These are phyloP conservation scores for Heliangelus exortis DNA, from an alignment of 2,797 vertebrate genomes.

Conservation along the genomic window DNA sequence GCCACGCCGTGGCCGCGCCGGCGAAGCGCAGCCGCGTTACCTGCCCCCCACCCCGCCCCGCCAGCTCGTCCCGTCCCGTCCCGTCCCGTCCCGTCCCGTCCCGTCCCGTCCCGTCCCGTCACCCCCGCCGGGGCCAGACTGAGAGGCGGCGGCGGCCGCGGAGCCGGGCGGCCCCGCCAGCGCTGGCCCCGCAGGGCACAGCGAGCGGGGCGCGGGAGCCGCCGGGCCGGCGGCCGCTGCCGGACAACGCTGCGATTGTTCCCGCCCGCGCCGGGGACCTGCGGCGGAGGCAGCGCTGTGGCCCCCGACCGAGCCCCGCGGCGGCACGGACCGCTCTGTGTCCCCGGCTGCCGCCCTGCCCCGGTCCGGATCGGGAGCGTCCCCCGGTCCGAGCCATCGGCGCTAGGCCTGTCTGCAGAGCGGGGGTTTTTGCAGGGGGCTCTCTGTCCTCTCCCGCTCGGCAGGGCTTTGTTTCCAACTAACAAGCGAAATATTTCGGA, in stretches of 20 bases:
- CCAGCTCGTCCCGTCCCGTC: too few relatives aligned
- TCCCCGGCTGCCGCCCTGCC: neutral
- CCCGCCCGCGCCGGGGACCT: neutral
- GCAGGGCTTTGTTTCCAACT: neutral
- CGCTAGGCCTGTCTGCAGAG: neutral
- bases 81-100: too few relatives aligned
- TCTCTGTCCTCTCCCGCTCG: neutral
- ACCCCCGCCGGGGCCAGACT: slow-evolving; percentile 35
- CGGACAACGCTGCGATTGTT: slow-evolving; percentile 11
- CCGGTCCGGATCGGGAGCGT: neutral
- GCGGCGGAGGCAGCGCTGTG: neutral
- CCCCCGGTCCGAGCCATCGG: neutral
- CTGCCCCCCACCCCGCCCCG: neutral
- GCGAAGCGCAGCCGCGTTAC: neutral
- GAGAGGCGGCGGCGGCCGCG: slow-evolving; percentile 24
- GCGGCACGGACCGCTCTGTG: neutral
- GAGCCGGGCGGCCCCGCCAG: slow-evolving; percentile 30
- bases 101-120: neutral
- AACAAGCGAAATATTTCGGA: neutral
- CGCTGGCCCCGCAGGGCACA: slow-evolving; percentile 10
- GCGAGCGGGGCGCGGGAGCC: neutral
- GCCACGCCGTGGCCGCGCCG: slow-evolving; percentile 70
- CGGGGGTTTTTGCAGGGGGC: too few relatives aligned
- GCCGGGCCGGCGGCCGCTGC: neutral
- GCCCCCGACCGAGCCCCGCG: neutral